Base-by-base conservation (phyloP, 2,888 invertebrate species). In the Apodemia mormo region DNA sequence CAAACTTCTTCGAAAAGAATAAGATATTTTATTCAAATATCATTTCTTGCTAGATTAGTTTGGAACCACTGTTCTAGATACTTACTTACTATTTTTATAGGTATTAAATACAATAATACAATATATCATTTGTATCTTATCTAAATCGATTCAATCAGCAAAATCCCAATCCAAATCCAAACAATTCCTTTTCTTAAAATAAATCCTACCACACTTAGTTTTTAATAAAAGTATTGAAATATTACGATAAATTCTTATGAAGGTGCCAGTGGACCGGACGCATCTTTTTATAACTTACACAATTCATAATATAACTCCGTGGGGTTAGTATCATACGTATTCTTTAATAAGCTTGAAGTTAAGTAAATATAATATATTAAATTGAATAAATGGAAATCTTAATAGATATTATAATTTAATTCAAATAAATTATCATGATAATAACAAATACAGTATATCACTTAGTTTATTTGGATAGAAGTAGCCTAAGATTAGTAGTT, bases 171-270 rank as follows among this genome's bases (percentile, higher is more conserved):
- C 49, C 52, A 49, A 68, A 65, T 68, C 22, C 22, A 22, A 22
- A 65, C 65, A 68, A 52, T 68, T 68, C 68, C 65, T 37, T 45
- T 45, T 67, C 49, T 40, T 56, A 68, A 65, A 54, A 22, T 54
- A 52, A 64, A 8, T 40, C 22, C 12, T 37, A 30, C 76, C 76
- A 73, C 74, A 69, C 69, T 65, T 71, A 69, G 67, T 71, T 72
- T 65, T 56, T 45, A 77, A 78, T 72, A 4, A 45, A 74, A 78
- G 75, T 81, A 77, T 77, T 76, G 78, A 43, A 14, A 56, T 30
- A 65, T 40, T n/a, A 68, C 40, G 65, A 49, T 65, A 68, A 68
- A 12, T 49, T 58, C 58, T 58, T 30, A 58, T 58, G 29, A 58
- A 58, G 45, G 61, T 61, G 68, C 68, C 65, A 68, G 65, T 49